Conservation (phyloP, 1,140 invertebrate genomes). For the Drosophila sturtevanti region DNA sequence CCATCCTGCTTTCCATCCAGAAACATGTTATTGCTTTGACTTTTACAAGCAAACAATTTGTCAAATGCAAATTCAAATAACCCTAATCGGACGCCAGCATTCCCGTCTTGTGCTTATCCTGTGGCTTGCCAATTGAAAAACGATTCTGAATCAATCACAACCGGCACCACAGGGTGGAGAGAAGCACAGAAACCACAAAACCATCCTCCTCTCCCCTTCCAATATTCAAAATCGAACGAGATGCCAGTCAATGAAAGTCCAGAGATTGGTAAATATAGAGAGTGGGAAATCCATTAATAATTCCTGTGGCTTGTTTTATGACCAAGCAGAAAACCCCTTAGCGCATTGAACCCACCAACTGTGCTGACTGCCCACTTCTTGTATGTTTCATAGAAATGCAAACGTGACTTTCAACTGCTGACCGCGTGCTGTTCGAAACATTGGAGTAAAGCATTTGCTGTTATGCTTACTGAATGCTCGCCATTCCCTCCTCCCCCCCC, state of each 20-base stretch:
- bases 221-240: slow-evolving; percentile 30
- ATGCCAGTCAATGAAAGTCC: slow-evolving; percentile 16
- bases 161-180: slow-evolving; percentile 20
- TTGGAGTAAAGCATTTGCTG: slow-evolving; percentile 66
- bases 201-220: not conserved
- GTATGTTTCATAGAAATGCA: slow-evolving; percentile 46
- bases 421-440: slow-evolving; percentile 56
- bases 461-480: slow-evolving; percentile 48
- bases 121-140: slow-evolving; percentile 77
- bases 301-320: slow-evolving; percentile 78
- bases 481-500: not conserved
- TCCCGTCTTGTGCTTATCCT: slow-evolving; percentile 16
- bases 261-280: slow-evolving; percentile 5
- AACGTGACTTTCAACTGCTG: slow-evolving; percentile 78
- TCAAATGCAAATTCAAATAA: slow-evolving; percentile 82
- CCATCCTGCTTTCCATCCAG: not conserved
- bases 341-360: slow-evolving; percentile 2
- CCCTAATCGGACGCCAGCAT: slow-evolving; percentile 39
- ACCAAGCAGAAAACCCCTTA: slow-evolving; percentile 47
- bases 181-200: slow-evolving; percentile 7
- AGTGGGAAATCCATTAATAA: slow-evolving; percentile 74
- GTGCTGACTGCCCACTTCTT: not conserved
- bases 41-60: slow-evolving; percentile 81
- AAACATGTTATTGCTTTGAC: slow-evolving; percentile 52
- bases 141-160: slow-evolving; percentile 82